These are phyloP conservation scores for Agonopterix heracliana DNA, from an alignment of 2,888 invertebrate species.

Conservation along the genomic window DNA sequence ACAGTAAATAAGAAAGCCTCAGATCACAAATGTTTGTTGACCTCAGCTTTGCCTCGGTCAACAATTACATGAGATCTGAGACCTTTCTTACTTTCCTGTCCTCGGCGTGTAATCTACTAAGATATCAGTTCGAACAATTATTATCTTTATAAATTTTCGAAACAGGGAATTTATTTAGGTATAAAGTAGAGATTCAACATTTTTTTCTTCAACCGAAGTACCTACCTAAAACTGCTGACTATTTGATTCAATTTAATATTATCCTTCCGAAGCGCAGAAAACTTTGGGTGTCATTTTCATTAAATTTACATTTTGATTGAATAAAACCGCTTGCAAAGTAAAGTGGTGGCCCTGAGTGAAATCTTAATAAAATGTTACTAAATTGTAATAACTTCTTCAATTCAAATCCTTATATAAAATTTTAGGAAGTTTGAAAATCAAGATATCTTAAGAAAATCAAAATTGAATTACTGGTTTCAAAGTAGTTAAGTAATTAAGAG, in stretches of 20 bases:
- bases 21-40: too few species aligned
- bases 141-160: too few species aligned
- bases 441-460: neutral
- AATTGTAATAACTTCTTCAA: neutral
- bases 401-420: neutral
- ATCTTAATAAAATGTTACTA: conserved; percentile 1
- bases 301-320: conserved; percentile 14
- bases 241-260: conserved; percentile 5
- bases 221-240: conserved; percentile 3
- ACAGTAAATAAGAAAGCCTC: too few species aligned
- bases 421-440: neutral
- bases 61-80: too few species aligned
- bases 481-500: too few species aligned
- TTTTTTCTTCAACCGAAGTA: neutral
- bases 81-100: too few species aligned
- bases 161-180: too few species aligned
- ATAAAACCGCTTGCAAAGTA: conserved; percentile 2
- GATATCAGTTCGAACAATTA: too few species aligned
- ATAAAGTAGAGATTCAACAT: too few species aligned
- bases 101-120: too few species aligned
- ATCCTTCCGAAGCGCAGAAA: neutral
- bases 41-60: too few species aligned
- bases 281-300: conserved; percentile 6
- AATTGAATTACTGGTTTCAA: too few species aligned
- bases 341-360: conserved; percentile 1